Conservation (phyloP, 2,797 vertebrate genomes). For the Sciaenops ocellatus region DNA sequence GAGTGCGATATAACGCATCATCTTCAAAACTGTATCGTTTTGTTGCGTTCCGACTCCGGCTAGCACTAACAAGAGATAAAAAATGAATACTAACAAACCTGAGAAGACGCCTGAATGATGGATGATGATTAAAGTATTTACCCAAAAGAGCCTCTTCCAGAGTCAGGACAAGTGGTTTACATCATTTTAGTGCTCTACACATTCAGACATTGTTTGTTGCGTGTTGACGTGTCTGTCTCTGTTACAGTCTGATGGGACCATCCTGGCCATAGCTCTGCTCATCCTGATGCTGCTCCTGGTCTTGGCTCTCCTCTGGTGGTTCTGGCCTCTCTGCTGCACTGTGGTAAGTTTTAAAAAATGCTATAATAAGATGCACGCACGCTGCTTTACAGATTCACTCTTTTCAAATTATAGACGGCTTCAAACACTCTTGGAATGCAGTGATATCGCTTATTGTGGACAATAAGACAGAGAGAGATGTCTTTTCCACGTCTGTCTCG, state of each 20-base stretch:
- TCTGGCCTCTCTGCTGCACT: conserved; percentile 99
- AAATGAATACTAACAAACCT: not conserved
- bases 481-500: conserved; percentile 57
- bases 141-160: conserved; percentile 11
- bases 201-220: conserved; percentile 25
- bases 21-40: not conserved
- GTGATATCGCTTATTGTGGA: conserved; percentile 1
- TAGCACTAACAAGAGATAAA: not conserved
- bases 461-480: conserved; percentile 27
- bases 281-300: conserved; percentile 96
- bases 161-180: conserved; percentile 25
- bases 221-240: conserved; percentile 57
- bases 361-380: conserved; percentile 26
- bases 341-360: conserved; percentile 92
- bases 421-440: conserved; percentile 32
- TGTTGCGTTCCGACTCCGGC: too few relatives aligned
- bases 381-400: conserved; percentile 20
- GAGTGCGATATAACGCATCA: conserved; percentile 79
- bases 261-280: conserved; percentile 94
- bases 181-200: conserved; percentile 7
- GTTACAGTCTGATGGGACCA: conserved; percentile 94
- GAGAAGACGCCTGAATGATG: conserved; percentile 15
- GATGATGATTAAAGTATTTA: conserved; percentile 21
- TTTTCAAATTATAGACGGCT: conserved; percentile 4
- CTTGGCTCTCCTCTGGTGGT: conserved; percentile 97